Evolutionary conservation across 1,140 invertebrate species (phyloP).

Genomic region (Ericerus pela): DNA sequence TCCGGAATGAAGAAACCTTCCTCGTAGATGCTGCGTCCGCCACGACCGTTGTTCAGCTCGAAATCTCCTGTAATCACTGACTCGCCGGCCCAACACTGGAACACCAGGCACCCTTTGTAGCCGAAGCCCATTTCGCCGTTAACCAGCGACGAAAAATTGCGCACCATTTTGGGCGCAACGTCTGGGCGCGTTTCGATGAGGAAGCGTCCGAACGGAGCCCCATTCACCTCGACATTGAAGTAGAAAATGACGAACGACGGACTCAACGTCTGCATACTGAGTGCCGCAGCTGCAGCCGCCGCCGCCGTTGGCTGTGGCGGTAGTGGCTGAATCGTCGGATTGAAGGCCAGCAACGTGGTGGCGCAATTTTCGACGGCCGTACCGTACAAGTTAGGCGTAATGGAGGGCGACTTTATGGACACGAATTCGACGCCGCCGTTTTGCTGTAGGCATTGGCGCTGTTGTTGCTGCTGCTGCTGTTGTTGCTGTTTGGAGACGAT

Average conservation of each 20-base stretch:
- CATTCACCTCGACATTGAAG: slow-evolving; percentile 60
- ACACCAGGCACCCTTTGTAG: slow-evolving; percentile 62
- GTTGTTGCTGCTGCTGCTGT: slow-evolving; percentile 28
- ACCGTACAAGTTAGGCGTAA: slow-evolving; percentile 20
- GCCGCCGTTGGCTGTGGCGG: slow-evolving; percentile 32
- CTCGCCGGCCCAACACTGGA: slow-evolving; percentile 68
- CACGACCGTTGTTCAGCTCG: slow-evolving; percentile 63
- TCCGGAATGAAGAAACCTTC: slow-evolving; percentile 66
- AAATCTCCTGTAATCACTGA: slow-evolving; percentile 45
- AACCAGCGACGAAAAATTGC: slow-evolving; percentile 69
- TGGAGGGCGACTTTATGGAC: slow-evolving; percentile 24
- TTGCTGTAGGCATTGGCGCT: slow-evolving; percentile 29
- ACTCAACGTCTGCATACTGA: slow-evolving; percentile 21
- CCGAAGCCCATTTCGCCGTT: slow-evolving; percentile 63
- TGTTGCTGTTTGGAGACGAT: slow-evolving; percentile 37
- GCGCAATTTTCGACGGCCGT: slow-evolving; percentile 11
- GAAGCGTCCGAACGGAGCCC: slow-evolving; percentile 50
- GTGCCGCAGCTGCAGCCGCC: slow-evolving; percentile 17
- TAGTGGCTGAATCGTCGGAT: slow-evolving; percentile 24
- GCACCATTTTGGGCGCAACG: slow-evolving; percentile 74
- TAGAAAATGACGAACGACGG: slow-evolving; percentile 15
- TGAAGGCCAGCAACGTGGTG: not conserved
- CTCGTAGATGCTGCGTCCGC: slow-evolving; percentile 59
- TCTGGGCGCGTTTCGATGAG: slow-evolving; percentile 71
- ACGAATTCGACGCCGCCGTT: slow-evolving; percentile 40